Percentiles rank a stretch among this genome's conserved stretches.
Conservation (phyloP, 2,113 vertebrate genomes). For the Reinhardtius hippoglossoides region DNA sequence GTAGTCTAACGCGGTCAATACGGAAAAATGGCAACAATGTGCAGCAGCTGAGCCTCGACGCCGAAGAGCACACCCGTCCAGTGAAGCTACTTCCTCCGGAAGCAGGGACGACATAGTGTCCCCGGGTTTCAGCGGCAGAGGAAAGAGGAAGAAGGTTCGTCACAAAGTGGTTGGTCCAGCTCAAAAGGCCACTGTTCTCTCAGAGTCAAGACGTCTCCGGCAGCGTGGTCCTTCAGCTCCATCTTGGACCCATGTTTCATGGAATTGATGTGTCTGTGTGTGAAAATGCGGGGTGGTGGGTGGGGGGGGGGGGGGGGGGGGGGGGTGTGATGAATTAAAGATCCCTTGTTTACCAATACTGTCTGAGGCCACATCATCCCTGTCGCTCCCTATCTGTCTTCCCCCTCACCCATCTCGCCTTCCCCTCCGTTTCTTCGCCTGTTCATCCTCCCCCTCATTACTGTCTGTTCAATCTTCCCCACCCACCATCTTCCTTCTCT, state of each 20-base stretch:
- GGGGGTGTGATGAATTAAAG: conserved; percentile 58
- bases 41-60: conserved; percentile 40
- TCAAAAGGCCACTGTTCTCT: conserved; percentile 55
- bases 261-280: conserved; percentile 44
- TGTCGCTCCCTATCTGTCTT: conserved; percentile 8
- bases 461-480: conserved; percentile 55
- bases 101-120: conserved; percentile 9
- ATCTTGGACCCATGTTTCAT: conserved; percentile 13
- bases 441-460: conserved; percentile 55
- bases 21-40: conserved; percentile 54
- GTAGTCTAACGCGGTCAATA: conserved; percentile 60
- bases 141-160: conserved; percentile 5
- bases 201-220: conserved; percentile 26
- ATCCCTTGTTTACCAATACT: conserved; percentile 53
- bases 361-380: conserved; percentile 25
- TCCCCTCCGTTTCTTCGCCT: conserved; percentile 10
- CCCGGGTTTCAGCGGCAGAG: conserved; percentile 7
- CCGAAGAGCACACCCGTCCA: conserved; percentile 15
- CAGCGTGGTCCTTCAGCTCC: conserved; percentile 13
- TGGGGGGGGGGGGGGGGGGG: not conserved
- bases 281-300: conserved; percentile 22
- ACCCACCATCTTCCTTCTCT: conserved; percentile 44
- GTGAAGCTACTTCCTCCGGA: conserved; percentile 21
- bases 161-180: conserved; percentile 20
- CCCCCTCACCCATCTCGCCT: conserved; percentile 8